Evolutionary conservation across 2,113 vertebrate species (phyloP).

Genomic region (Stegostoma tigrinum): DNA sequence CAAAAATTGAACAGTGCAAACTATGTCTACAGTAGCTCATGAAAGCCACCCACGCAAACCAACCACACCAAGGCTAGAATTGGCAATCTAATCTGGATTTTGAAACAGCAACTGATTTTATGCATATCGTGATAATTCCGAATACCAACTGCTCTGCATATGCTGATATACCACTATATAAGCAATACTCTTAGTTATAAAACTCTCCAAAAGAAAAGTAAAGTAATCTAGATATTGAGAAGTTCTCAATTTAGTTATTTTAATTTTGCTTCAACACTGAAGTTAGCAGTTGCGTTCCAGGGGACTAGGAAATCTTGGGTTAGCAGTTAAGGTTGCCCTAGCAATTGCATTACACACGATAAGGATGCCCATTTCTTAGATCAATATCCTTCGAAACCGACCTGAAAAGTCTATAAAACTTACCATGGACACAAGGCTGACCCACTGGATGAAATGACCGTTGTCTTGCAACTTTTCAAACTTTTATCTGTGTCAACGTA

Average conservation of each 20-base stretch:
- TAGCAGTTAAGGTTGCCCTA: background rate
- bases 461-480: background rate
- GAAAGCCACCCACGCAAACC: background rate
- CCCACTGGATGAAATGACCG: background rate
- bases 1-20: background rate
- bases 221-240: background rate
- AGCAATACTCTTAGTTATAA: background rate
- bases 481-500: background rate
- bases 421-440: background rate
- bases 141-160: background rate
- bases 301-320: background rate
- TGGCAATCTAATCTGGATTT: slow-evolving; percentile 3
- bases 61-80: background rate
- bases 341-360: background rate
- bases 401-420: background rate
- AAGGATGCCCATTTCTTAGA: background rate
- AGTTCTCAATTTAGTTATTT: background rate
- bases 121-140: background rate
- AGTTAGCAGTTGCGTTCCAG: background rate
- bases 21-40: background rate
- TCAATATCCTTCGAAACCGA: background rate
- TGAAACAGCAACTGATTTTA: background rate
- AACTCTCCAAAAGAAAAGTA: background rate
- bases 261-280: background rate
- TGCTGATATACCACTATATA: no score